Evolutionary conservation across 1,140 invertebrate species (phyloP).

Genomic region (Drosophila suzukii): DNA sequence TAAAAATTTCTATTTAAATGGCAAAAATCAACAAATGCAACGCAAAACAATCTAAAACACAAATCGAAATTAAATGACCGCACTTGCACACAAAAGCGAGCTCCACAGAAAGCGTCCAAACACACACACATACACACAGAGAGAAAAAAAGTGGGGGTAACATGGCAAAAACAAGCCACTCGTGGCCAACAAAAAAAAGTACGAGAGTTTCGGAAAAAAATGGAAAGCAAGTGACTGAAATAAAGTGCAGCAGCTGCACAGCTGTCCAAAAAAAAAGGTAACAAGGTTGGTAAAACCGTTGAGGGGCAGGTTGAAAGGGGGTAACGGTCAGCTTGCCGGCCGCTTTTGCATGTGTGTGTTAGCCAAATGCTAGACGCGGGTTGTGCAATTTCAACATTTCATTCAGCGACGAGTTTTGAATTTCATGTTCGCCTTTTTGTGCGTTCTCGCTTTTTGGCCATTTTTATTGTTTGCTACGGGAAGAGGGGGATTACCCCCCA

Average conservation of each 20-base stretch:
- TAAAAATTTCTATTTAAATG: slow-evolving; percentile 84
- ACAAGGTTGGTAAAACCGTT: slow-evolving; percentile 24
- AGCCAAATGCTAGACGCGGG: slow-evolving; percentile 46
- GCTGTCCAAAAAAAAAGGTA: slow-evolving; percentile 52
- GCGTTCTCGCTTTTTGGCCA: slow-evolving; percentile 13
- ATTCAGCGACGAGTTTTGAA: slow-evolving; percentile 73
- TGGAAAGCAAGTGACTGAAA: slow-evolving; percentile 70
- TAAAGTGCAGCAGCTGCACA: slow-evolving; percentile 80
- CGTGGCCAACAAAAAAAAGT: slow-evolving; percentile 42
- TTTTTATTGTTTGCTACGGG: slow-evolving; percentile 18
- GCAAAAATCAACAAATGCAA: slow-evolving; percentile 83
- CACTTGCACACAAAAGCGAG: slow-evolving; percentile 80
- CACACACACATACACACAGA: slow-evolving; percentile 32
- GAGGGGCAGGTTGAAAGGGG: too few species aligned
- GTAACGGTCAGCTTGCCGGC: slow-evolving; percentile 9
- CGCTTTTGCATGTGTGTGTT: slow-evolving; percentile 20
- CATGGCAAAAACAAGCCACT: slow-evolving; percentile 81
- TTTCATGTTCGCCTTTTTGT: slow-evolving; percentile 56
- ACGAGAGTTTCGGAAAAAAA: slow-evolving; percentile 30
- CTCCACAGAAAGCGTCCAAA: slow-evolving; percentile 43
- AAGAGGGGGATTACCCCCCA: not conserved
- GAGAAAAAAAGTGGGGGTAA: slow-evolving; percentile 38
- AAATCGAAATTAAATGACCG: slow-evolving; percentile 84
- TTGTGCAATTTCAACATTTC: slow-evolving; percentile 71
- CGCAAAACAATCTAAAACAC: slow-evolving; percentile 83